Evolutionary conservation across 2,797 vertebrate species (phyloP).

Genomic region (Denticeps clupeoides): DNA sequence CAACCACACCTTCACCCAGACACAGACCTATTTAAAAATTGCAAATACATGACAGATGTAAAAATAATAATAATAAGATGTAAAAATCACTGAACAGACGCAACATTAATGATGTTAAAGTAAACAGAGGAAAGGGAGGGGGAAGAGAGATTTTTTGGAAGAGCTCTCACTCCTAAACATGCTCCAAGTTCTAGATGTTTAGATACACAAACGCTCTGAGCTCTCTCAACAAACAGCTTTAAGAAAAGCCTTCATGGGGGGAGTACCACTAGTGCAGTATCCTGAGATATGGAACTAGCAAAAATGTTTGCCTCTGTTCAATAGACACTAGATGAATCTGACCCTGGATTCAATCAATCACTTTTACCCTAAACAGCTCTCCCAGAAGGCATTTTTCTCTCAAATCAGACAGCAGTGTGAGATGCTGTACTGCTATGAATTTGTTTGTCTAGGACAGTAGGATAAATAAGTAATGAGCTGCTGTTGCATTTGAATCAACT

Average conservation of each 20-base stretch:
- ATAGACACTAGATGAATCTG: slow-evolving; percentile 25
- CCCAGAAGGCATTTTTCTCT: background rate
- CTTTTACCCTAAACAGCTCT: background rate
- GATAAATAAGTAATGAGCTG: slow-evolving; percentile 1
- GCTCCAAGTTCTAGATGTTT: too few species aligned
- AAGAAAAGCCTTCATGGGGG: slow-evolving; percentile 30
- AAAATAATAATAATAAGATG: slow-evolving; percentile 11
- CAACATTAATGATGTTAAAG: slow-evolving; percentile 21
- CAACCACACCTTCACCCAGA: slow-evolving; percentile 14
- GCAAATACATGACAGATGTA: slow-evolving; percentile 15
- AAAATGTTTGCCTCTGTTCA: slow-evolving; percentile 23
- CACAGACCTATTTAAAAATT: slow-evolving; percentile 24
- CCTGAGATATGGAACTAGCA: slow-evolving; percentile 41
- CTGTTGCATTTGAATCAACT: background rate
- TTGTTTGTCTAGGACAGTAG: background rate
- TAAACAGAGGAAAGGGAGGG: slow-evolving; percentile 14
- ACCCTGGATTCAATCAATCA: slow-evolving; percentile 6
- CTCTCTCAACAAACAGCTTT: slow-evolving; percentile 16
- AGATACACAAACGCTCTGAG: background rate
- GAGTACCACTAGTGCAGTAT: slow-evolving; percentile 33
- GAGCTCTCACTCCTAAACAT: slow-evolving; percentile 14
- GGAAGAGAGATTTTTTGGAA: slow-evolving; percentile 24
- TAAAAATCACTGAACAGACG: slow-evolving; percentile 28
- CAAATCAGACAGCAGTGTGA: background rate
- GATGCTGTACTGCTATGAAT: too few species aligned